Base-by-base conservation (phyloP, 2,797 vertebrate genomes). In the Parambassis ranga region DNA sequence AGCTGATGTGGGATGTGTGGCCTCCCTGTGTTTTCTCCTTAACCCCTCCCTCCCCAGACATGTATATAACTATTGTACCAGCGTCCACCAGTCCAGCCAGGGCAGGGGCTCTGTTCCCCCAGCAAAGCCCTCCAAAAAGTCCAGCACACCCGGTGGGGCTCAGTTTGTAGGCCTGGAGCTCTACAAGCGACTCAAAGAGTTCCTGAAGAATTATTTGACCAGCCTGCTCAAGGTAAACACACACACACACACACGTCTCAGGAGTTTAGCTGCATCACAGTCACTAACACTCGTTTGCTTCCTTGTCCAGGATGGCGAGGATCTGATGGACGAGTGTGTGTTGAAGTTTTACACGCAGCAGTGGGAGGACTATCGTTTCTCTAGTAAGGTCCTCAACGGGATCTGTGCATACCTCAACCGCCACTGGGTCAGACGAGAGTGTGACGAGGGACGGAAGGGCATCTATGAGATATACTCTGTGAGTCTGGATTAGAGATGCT, bases 361-460 rank as follows among this genome's bases (percentile, higher is more conserved):
- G 75, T 98, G 97, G 97, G 97, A 99, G 90, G 96, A 99, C 77
- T 99, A 99, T 69, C 94, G 96, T 63, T 99, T 99, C 91, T 99
- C 97, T 65, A 99, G 97, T 84, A 98, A 99, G 91, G 97, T 99
- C 73, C 87, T 99, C 53, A 98, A 99, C 48, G 97, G 97, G 58
- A 99, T 99, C 89, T 98, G 96, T 72, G 96, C 97, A 93, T 98
- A 98, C 95, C 97, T 98, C 94, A 98, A 98, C 86, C 93, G 97
- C 85, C 97, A 98, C 48, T 98, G 96, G 97, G 97, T 98, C 89
- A 91, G 97, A 68, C 95, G 97, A 30, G 97, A 98, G 89, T 98
- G 97, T 9, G 97, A 98, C 50, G 97, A 98, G 86, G 97, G 96
- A 30, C 95, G 97, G 51, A 98, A 98, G 89, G 97, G 97, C 75